Conservation (phyloP, 2,888 invertebrate species). For the Amphipoea lucens region DNA sequence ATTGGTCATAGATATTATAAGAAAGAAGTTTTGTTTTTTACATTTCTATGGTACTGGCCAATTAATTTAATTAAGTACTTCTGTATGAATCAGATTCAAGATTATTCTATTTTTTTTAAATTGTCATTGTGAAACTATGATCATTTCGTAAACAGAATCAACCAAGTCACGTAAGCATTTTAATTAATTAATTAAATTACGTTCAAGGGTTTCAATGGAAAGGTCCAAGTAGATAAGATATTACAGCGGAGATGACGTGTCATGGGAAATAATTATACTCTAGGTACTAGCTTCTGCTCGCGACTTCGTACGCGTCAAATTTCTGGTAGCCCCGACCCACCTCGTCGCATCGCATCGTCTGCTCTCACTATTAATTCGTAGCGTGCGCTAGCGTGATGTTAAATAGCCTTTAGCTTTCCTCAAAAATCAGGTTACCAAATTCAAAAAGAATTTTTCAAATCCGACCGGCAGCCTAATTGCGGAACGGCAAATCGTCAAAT, state of each 20-base stretch:
- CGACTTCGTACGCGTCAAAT: no score
- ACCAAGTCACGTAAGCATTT: not conserved
- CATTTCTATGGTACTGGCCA: not conserved
- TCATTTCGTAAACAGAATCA: not conserved
- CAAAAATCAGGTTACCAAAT: not conserved
- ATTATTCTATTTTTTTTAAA: not conserved
- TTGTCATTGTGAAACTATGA: constrained; percentile 1
- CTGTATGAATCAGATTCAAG: not conserved
- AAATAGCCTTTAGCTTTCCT: not conserved
- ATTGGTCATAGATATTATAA: no score
- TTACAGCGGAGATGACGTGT: constrained; percentile 57
- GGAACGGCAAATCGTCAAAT: no score
- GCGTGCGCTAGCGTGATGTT: not conserved
- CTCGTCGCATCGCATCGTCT: no score
- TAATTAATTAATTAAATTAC: constrained; percentile 2
- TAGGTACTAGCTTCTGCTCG: not conserved
- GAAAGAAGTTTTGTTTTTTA: no score
- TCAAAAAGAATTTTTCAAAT: not conserved
- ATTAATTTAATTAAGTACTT: constrained; percentile 1
- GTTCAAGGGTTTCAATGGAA: constrained; percentile 14
- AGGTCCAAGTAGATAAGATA: constrained; percentile 9
- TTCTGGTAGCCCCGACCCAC: no score
- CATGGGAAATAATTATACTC: constrained; percentile 70
- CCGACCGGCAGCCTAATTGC: no score
- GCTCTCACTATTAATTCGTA: not conserved